Base-by-base conservation (phyloP, 2,113 vertebrate genomes). In the Romanogobio albipinnatus region DNA sequence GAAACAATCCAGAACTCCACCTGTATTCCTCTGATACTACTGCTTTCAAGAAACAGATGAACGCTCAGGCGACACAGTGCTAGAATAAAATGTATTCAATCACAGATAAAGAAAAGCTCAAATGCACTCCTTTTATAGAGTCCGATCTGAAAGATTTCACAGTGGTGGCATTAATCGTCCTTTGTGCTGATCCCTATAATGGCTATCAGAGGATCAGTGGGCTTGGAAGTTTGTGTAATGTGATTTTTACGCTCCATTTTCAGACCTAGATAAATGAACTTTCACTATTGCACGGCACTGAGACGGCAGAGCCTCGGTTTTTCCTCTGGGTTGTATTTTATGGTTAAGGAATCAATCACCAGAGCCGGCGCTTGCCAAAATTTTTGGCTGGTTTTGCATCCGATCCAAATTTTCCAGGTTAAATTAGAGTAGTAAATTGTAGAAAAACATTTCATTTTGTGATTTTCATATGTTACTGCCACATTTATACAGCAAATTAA, bases 171-270 rank as follows among this genome's bases (percentile, higher is more conserved):
- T 87, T 88, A 85, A 89, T 80, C 53, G 66, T 87, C 76, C 76
- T 86, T 70, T 86, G 79, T 84, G 73, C 83, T 87, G 79, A 88
- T 86, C 84, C 86, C 76, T 82, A 45, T 86, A 85, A 86, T 85
- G 75, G 75, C 83, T 89, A 82, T 87, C 86, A 86, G 77, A 74
- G 73, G 71, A 89, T 86, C 82, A 73, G 76, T 80, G 78, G 68
- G 64, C 51, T 73, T 86, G 77, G 83, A 85, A 78, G 51, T 84
- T 88, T 68, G 59, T 86, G 58, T 84, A 79, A 87, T 88, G 88
- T 73, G 53, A 86, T 87, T 86, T 84, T 80, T 80, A 82, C 47
- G 45, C 47, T 68, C 70, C 59, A 70, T 84, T 87, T 87, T 86
- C 85, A 88, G 68, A 74, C 53, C 80, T 53, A 86, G 84, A 82